phyloP scores from a whole-genome alignment of 2,797 vertebrate genomes.

The Enteromius argenteus region DNA sequence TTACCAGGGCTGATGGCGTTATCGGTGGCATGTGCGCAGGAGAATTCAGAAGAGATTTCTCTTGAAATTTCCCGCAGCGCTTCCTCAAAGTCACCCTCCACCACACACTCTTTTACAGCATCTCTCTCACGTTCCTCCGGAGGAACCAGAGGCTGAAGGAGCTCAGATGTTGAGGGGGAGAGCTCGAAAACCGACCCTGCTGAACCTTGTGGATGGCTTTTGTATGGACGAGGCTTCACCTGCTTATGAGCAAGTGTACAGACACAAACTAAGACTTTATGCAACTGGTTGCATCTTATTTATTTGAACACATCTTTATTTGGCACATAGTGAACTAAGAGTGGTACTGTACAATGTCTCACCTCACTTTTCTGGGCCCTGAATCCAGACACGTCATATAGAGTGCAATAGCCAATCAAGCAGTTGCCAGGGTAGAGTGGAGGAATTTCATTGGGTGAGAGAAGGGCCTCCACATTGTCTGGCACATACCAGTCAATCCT shows the following conservation, averaged over 20 bases:
- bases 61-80: slow-evolving; percentile 80
- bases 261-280: background rate
- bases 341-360: background rate
- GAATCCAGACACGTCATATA: slow-evolving; percentile 88
- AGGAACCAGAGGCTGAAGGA: slow-evolving; percentile 72
- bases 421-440: slow-evolving; percentile 90
- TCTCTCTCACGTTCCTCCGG: slow-evolving; percentile 47
- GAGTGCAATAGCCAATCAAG: slow-evolving; percentile 92
- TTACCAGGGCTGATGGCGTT: slow-evolving; percentile 73
- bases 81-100: slow-evolving; percentile 74
- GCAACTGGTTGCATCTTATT: background rate
- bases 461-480: slow-evolving; percentile 93
- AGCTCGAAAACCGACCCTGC: slow-evolving; percentile 81
- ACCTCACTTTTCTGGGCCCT: slow-evolving; percentile 77
- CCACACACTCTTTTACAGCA: slow-evolving; percentile 59
- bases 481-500: slow-evolving; percentile 99
- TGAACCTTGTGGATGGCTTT: slow-evolving; percentile 74
- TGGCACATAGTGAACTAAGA: background rate
- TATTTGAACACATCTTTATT: background rate
- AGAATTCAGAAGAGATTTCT: slow-evolving; percentile 86
- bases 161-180: slow-evolving; percentile 81
- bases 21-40: slow-evolving; percentile 77
- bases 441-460: slow-evolving; percentile 93
- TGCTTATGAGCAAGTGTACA: slow-evolving; percentile 52
- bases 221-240: slow-evolving; percentile 64